phyloP scores from a whole-genome alignment of 2,113 vertebrate species.

The Gnathonemus longibarbis region DNA sequence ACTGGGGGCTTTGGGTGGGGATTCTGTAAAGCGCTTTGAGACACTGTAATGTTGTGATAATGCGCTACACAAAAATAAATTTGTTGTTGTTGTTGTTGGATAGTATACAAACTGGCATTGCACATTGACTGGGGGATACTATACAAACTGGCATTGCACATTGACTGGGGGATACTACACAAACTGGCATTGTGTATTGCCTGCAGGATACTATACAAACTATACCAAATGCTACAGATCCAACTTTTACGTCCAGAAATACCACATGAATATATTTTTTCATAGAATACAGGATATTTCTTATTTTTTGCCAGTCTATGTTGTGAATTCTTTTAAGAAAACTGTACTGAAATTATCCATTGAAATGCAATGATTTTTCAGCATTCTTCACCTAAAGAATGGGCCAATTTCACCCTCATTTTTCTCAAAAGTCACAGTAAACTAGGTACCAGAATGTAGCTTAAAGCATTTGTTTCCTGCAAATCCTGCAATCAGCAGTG shows the following conservation, averaged over 20 bases:
- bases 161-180: too few relatives aligned
- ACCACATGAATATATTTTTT: not conserved
- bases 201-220: too few relatives aligned
- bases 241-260: not conserved
- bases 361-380: not conserved
- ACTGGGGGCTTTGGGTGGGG: too few relatives aligned
- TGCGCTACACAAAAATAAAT: too few relatives aligned
- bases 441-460: not conserved
- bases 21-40: too few relatives aligned
- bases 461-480: not conserved
- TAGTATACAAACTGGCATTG: too few relatives aligned
- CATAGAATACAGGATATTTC: not conserved
- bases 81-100: too few relatives aligned
- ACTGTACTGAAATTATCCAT: not conserved
- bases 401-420: not conserved
- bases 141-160: too few relatives aligned
- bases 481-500: not conserved
- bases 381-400: not conserved
- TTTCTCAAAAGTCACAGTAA: not conserved
- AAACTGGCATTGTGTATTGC: too few relatives aligned
- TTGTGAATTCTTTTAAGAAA: not conserved
- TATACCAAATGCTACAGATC: not conserved
- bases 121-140: too few relatives aligned
- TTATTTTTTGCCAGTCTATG: not conserved
- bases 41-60: too few relatives aligned